A percentile compares a stretch with the other conserved stretches of the same genome.
These are phyloP conservation scores for Lota lota DNA, from an alignment of 2,113 vertebrate genomes.

Conservation along the genomic window DNA sequence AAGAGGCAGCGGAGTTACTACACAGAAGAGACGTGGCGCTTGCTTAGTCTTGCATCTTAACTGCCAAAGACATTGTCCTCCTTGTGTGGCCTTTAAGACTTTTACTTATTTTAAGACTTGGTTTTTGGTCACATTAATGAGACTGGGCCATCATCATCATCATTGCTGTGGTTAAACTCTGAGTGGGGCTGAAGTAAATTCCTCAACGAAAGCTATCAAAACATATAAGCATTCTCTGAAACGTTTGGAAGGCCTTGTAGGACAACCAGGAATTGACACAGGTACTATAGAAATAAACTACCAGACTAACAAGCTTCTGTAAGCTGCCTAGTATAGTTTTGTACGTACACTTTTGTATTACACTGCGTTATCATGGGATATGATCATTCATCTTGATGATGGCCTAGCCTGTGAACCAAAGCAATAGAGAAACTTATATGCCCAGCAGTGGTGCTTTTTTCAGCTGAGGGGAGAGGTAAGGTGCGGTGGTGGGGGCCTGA, in stretches of 20 bases:
- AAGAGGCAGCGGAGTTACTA: not conserved
- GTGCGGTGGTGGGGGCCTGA: no score
- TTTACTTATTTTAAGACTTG: slow-evolving; percentile 12
- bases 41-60: not conserved
- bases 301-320: no score
- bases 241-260: slow-evolving; percentile 14
- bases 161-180: slow-evolving; percentile 34
- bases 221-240: slow-evolving; percentile 46
- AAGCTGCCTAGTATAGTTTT: slow-evolving; percentile 12
- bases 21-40: not conserved
- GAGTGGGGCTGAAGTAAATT: slow-evolving; percentile 27
- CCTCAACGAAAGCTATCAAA: slow-evolving; percentile 31
- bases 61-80: slow-evolving; percentile 4
- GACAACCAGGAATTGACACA: no score
- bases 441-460: no score
- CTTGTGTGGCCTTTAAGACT: not conserved
- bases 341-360: not conserved
- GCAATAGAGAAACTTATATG: not conserved
- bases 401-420: slow-evolving; percentile 16
- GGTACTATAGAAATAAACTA: no score
- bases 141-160: slow-evolving; percentile 20
- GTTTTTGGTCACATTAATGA: slow-evolving; percentile 24
- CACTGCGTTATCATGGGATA: not conserved
- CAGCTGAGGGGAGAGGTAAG: no score
- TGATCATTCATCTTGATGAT: no score